Evolutionary conservation across 2,113 vertebrate genomes (phyloP).

Genomic region (Columba janthina): DNA sequence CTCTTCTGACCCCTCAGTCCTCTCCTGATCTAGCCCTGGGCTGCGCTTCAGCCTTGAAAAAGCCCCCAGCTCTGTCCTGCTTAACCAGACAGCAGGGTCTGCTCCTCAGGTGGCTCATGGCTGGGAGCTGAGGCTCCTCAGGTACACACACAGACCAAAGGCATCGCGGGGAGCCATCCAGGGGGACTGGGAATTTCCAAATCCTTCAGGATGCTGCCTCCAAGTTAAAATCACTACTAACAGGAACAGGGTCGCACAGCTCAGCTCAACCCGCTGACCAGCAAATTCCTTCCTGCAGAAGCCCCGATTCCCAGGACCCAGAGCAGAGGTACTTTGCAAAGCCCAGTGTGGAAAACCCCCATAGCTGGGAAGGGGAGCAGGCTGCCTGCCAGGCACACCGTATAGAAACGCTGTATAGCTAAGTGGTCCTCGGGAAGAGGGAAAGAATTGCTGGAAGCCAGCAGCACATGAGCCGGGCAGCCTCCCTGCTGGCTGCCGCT

Average conservation of each 20-base stretch:
- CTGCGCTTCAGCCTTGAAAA: not conserved
- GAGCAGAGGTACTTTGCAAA: not conserved
- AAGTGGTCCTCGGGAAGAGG: not conserved
- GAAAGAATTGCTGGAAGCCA: constrained; percentile 35
- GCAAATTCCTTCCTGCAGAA: constrained; percentile 51
- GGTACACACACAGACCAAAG: accelerated
- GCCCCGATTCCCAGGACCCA: not conserved
- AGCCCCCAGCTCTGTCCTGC: not conserved
- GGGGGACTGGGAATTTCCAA: constrained; percentile 53
- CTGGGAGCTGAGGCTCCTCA: not conserved
- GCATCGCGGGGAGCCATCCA: not conserved
- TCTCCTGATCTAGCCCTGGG: not conserved
- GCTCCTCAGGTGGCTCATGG: not conserved
- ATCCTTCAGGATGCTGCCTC: not conserved
- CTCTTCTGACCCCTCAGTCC: not conserved
- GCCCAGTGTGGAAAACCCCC: constrained; percentile 20
- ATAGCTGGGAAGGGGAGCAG: not conserved
- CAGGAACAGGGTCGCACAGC: constrained; percentile 16
- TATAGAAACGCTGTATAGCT: not conserved
- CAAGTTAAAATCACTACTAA: not conserved
- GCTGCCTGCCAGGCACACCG: not conserved
- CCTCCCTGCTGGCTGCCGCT: not conserved
- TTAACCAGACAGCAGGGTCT: not conserved
- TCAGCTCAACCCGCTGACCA: not conserved
- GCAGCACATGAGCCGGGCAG: not conserved